Conservation (phyloP, 2,888 invertebrate genomes). For the Meghimatium bilineatum region DNA sequence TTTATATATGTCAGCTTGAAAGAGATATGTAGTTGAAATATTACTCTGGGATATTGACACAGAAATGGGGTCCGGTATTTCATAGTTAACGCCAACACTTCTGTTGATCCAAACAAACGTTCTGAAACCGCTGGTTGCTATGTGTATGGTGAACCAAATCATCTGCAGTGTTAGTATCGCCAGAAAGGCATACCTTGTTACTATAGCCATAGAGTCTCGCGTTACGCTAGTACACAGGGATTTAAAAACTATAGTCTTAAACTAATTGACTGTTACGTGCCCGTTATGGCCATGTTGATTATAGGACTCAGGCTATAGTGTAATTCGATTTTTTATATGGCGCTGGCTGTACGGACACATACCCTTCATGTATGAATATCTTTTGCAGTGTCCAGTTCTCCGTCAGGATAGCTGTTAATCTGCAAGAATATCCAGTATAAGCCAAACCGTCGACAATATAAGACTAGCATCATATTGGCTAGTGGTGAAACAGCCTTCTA, state of each 20-base stretch:
- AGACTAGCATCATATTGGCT: too few relatives aligned
- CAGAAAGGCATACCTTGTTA: neutral
- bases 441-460: too few relatives aligned
- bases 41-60: neutral
- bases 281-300: neutral
- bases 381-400: too few relatives aligned
- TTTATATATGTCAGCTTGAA: neutral
- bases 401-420: too few relatives aligned
- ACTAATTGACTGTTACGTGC: neutral
- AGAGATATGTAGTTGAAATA: neutral
- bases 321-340: too few relatives aligned
- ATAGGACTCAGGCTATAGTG: too few relatives aligned
- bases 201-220: neutral
- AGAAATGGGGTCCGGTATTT: neutral
- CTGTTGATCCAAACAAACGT: neutral
- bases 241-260: neutral
- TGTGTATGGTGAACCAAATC: neutral
- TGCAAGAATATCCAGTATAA: too few relatives aligned
- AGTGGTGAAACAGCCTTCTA: too few relatives aligned
- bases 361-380: too few relatives aligned
- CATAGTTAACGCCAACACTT: neutral
- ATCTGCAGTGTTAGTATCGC: neutral
- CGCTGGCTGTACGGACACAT: too few relatives aligned
- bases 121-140: neutral
- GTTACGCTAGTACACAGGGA: neutral